Conservation (phyloP, 30 jellyfish, hydroid and myxozoan species). For the Turritopsis dohrnii region DNA sequence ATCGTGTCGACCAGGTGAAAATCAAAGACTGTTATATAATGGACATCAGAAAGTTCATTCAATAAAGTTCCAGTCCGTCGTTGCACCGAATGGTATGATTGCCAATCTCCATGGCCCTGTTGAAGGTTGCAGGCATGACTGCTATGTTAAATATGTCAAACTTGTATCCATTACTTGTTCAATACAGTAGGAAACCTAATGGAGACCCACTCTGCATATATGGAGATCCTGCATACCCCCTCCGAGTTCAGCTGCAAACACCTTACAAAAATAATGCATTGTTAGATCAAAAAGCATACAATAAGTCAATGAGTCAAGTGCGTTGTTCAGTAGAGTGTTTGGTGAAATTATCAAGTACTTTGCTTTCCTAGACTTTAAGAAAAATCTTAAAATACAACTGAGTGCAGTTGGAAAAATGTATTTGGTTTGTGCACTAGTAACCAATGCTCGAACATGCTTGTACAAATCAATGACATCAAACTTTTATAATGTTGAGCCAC, state of each 20-base stretch:
- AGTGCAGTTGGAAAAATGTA: conserved; percentile 62
- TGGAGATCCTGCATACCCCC: conserved; percentile 61
- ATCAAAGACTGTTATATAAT: too few species aligned
- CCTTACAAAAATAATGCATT: conserved; percentile 30
- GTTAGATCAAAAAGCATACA: conserved; percentile 42
- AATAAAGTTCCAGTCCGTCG: too few species aligned
- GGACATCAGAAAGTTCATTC: too few species aligned
- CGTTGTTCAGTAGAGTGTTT: conserved; percentile 45
- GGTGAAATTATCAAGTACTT: conserved; percentile 55
- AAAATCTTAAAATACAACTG: conserved; percentile 43
- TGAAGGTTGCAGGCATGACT: conserved; percentile 35
- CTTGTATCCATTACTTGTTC: neutral
- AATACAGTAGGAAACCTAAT: too few species aligned
- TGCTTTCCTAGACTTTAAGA: conserved; percentile 48
- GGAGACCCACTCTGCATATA: conserved; percentile 38
- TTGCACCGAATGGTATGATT: too few species aligned
- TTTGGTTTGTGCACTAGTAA: conserved; percentile 43
- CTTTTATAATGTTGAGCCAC: conserved; percentile 43
- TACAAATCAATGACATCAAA: too few species aligned
- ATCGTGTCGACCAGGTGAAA: too few species aligned
- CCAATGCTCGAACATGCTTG: conserved; percentile 59
- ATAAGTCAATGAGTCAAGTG: conserved; percentile 50
- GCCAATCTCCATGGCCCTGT: too few species aligned
- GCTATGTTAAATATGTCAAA: conserved; percentile 28
- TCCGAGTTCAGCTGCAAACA: conserved; percentile 46